Conservation (phyloP, 2,888 invertebrate species). For the Cephonodes hylas region DNA sequence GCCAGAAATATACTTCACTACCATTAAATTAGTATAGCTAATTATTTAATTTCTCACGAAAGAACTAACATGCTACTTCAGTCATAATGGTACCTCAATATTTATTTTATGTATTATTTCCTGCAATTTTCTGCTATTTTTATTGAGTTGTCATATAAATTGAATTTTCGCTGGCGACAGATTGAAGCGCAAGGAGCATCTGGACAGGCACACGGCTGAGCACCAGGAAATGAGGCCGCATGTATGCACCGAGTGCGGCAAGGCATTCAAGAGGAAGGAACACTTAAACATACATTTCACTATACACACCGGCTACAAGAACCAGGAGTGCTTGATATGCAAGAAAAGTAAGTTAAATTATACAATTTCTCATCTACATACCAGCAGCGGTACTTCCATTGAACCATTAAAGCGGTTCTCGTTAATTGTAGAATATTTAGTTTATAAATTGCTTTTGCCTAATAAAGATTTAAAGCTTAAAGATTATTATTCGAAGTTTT, state of each 20-base stretch:
- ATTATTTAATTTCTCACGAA: no score
- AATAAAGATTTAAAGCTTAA: no score
- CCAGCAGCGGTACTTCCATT: no score
- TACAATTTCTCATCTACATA: not conserved
- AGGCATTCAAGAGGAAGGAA: conserved; percentile 90
- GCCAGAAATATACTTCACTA: no score
- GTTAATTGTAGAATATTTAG: no score
- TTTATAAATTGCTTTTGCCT: no score
- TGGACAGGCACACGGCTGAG: conserved; percentile 88
- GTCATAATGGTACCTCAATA: no score
- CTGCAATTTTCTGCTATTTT: not conserved
- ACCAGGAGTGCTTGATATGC: conserved; percentile 86
- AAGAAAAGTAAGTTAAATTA: conserved; percentile 78
- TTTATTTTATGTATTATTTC: no score
- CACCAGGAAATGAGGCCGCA: conserved; percentile 89
- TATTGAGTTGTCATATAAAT: not conserved
- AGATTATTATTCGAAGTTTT: no score
- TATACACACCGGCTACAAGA: conserved; percentile 90
- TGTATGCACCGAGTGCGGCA: conserved; percentile 87
- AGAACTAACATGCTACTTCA: no score
- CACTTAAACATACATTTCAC: conserved; percentile 90
- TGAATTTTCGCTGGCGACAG: conserved; percentile 32
- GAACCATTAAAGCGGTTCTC: no score
- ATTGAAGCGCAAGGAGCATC: conserved; percentile 88
- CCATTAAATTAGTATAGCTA: no score